Evolutionary conservation across 2,113 vertebrate genomes (phyloP).

Genomic region (Seriola rivoliana): DNA sequence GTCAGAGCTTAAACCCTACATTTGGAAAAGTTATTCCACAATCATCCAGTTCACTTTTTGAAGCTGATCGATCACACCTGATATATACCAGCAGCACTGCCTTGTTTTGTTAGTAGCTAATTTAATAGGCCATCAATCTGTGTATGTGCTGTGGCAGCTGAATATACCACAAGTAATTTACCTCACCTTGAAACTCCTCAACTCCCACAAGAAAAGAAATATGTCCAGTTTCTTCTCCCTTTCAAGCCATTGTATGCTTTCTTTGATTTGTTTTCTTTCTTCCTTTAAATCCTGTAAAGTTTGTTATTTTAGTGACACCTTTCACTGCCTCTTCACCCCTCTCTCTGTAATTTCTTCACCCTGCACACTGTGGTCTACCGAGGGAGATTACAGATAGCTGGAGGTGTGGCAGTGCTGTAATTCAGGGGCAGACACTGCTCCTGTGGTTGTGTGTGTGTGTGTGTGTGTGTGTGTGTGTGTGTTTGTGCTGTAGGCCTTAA

Average conservation of each 20-base stretch:
- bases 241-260: constrained; percentile 55
- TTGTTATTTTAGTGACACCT: constrained; percentile 56
- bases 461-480: constrained; percentile 17
- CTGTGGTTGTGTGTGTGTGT: constrained; percentile 23
- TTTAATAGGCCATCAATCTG: constrained; percentile 63
- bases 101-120: constrained; percentile 57
- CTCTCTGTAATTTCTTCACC: constrained; percentile 45
- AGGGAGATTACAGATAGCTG: constrained; percentile 70
- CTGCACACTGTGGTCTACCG: constrained; percentile 41
- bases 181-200: constrained; percentile 73
- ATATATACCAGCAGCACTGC: constrained; percentile 35
- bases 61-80: constrained; percentile 51
- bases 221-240: constrained; percentile 45
- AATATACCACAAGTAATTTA: constrained; percentile 48
- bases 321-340: constrained; percentile 40
- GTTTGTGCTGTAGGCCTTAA: constrained; percentile 20
- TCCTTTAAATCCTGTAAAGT: constrained; percentile 47
- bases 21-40: constrained; percentile 64
- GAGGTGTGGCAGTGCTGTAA: constrained; percentile 65
- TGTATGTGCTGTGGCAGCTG: constrained; percentile 31
- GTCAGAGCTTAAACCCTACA: constrained; percentile 58
- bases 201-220: constrained; percentile 48
- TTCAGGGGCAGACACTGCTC: constrained; percentile 53
- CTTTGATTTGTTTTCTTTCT: constrained; percentile 27
- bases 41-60: constrained; percentile 51